phyloP scores from a whole-genome alignment of 2,888 invertebrate species.

The Notodonta ziczac region DNA sequence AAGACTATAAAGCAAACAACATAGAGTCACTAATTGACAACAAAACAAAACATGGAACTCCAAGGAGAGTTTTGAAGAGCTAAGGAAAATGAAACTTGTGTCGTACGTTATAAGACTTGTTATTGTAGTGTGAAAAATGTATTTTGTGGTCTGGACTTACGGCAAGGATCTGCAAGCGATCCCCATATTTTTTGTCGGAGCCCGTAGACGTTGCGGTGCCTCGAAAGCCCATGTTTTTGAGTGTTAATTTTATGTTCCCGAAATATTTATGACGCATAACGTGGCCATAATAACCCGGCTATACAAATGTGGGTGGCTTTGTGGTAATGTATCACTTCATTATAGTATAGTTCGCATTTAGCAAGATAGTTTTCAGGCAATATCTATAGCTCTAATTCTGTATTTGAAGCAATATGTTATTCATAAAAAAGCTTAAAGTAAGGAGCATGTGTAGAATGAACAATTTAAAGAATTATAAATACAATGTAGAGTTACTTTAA shows the following conservation, averaged over 20 bases:
- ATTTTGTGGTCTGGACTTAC: slow-evolving; percentile 57
- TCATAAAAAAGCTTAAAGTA: too few species aligned
- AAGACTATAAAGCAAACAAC: slow-evolving; percentile 68
- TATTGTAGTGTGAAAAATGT: slow-evolving; percentile 30
- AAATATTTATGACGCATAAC: slow-evolving; percentile 85
- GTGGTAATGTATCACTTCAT: slow-evolving; percentile 78
- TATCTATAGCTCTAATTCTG: not conserved
- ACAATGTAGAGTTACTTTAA: not conserved
- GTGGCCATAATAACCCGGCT: slow-evolving; percentile 77
- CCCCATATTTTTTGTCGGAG: slow-evolving; percentile 75
- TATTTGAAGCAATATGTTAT: too few species aligned
- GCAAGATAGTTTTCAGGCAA: slow-evolving; percentile 29
- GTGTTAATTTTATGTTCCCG: slow-evolving; percentile 84
- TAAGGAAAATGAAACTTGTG: slow-evolving; percentile 46
- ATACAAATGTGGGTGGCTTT: slow-evolving; percentile 83
- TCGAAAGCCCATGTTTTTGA: slow-evolving; percentile 80
- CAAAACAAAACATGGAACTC: slow-evolving; percentile 47
- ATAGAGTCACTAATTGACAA: slow-evolving; percentile 62
- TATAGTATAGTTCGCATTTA: slow-evolving; percentile 52
- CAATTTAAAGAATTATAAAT: not conserved
- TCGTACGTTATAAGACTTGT: slow-evolving; percentile 22
- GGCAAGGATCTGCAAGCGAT: slow-evolving; percentile 75
- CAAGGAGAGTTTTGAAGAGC: slow-evolving; percentile 27
- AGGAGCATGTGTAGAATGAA: too few species aligned
- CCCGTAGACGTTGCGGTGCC: slow-evolving; percentile 82